Evolutionary conservation across 2,888 invertebrate species (phyloP), one percentile per base, ranked within the genome.

Genomic region (Tribolium freemani): DNA sequence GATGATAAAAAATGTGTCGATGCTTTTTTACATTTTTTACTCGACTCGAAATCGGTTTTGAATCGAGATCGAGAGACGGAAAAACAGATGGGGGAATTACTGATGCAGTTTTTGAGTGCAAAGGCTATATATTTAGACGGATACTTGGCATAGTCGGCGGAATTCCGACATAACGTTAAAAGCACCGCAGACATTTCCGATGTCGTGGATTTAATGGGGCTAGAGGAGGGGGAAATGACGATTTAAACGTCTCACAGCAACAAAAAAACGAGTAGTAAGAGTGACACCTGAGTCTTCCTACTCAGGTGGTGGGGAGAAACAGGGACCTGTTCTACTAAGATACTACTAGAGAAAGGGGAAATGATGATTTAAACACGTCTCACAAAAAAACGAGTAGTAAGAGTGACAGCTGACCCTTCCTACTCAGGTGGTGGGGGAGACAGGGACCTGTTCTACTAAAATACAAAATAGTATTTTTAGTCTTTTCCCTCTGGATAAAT

Each of bases 1-100:
- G 63, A 63, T 20, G 45, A 66, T 54, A 66, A 66, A 66, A 66
- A 66, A 66, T 54, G 66, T 66, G 54, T 66, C 44, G 63, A 44
- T 13, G 26, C 46, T 60, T 60, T 60, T 57, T 46, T 60, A 13
- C 46, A 26, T 60, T 60, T 60, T 60, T 60, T 46, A 48, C 48
- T 38, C 9, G 13, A 26, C 10, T 5, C 6, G n/a, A 54, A 54
- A 54, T 54, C 54, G 54, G 54, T 26, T 10, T 20, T 10, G 48
- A 38, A 63, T 51, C 63, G 50, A 58, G 45, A 3, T 38, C 21
- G 20, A 13, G 20, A 5, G 8, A 6, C 11, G 8, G 21, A 46
- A 46, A 60, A 60, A 60, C 44, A 45, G 16, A 11, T 9, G 11
- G 38, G 16, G 26, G 13, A 60, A 26, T 58, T 58, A 26, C 20